Evolutionary conservation across 2,888 invertebrate genomes (phyloP), one percentile per base, ranked within the genome.

Genomic region (Torymus auratus): DNA sequence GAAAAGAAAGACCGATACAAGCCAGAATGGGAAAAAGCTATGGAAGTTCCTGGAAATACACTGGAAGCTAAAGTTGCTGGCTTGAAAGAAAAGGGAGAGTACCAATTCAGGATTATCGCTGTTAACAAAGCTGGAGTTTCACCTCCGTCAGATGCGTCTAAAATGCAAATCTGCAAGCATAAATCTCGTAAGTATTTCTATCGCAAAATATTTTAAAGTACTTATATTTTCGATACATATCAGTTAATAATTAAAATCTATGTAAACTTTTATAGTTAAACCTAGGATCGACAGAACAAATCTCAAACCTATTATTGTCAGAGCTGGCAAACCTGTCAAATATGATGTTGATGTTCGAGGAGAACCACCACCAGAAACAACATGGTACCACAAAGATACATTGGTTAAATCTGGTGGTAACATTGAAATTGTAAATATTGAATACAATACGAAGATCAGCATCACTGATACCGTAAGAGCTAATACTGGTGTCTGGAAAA

Each of bases 211-310:
- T 67, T 14, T 41, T 69, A 10, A 41, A 41, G 41, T 23, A 50
- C 20, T 20, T 20, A 41, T 28, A n/a, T 56, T 61, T 64, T 77
- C 7, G 2, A 28, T 71, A 20, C 53, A 23, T 52, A 62, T 65
- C 53, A 41, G 15, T 20, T 0, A 50, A 53, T 72, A 69, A 15
- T 68, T 28, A 69, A 72, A 41, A 41, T 41, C 41, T 60, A 20
- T 60, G 56, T 13, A 2, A 61, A 15, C 56, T 64, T 52, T 55
- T 68, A n/a, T 89, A 98, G 98, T 99, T 90, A 98, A 99, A 92
- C 99, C 99, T 60, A 95, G 97, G 89, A 99, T 99, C 91, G 98
- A 99, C 91, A 94, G 98, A 85, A 97, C 98, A 2, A 98, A 98
- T 91, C 92, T 99, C 84, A 97, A 98, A 91, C 95, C 96, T 67